Evolutionary conservation across 2,113 vertebrate species (phyloP), one percentile per base, ranked within the genome.

Genomic region (Xerus inauris): DNA sequence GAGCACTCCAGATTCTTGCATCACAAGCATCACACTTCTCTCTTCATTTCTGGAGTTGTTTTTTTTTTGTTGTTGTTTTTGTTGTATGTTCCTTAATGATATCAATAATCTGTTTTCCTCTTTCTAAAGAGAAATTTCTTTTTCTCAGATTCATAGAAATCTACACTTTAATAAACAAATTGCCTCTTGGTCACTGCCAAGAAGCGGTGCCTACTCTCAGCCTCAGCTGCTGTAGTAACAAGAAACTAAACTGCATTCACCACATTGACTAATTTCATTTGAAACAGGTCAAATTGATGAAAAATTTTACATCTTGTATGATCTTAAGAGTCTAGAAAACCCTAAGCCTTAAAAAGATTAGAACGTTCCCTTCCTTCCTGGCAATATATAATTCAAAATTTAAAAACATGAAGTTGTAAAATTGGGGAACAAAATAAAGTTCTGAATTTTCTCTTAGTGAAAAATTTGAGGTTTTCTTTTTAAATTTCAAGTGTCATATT

Each of bases 111-210:
- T 81, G 14, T 71, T 95, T 91, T 57, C n/a, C 11, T 73, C 67
- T 95, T 89, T 90, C 59, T 95, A 67, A 76, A 90, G 65, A 73
- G 49, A 97, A 86, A 75, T 67, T 87, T 19, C 40, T 32, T 95
- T 95, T 91, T 45, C 69, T 85, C 47, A 83, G 47, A 92, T 47
- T 87, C 16, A 42, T 51, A 72, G 67, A 71, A 32, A 49, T 28
- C 47, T 54, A 35, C 0, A 1, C 17, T 86, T 54, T 73, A 59
- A 17, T 20, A 26, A 20, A 47, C 54, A 80, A 38, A 51, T 40
- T 9, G 2, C 24, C 14, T 80, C 26, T 85, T 45, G 8, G 30
- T 67, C 28, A 40, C 19, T 49, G 40, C 32, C 17, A 22, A 42
- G 82, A 84, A 95, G 77, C 0, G 0, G 3, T 4, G 1, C 24